Percentiles rank a stretch among this genome's conserved stretches.
These are phyloP conservation scores for Eolophus roseicapilla DNA, from an alignment of 2,113 vertebrate genomes.

Conservation along the genomic window DNA sequence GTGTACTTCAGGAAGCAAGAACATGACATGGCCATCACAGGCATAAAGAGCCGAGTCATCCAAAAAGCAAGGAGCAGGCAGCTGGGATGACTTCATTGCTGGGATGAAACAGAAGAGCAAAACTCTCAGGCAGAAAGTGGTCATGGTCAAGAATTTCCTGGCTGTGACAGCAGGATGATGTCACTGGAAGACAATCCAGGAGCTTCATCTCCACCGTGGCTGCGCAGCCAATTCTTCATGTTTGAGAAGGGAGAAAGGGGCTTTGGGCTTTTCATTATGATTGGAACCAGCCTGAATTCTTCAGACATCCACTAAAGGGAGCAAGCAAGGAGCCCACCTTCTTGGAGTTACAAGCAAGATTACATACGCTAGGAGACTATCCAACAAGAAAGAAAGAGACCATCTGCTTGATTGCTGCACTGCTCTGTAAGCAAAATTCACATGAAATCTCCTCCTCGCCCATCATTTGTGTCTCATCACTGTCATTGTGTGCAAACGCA, in stretches of 20 bases:
- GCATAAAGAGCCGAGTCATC: not conserved
- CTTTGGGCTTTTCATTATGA: constrained; percentile 30
- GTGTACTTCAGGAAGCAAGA: not conserved
- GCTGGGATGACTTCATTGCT: constrained; percentile 10
- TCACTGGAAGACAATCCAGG: constrained; percentile 30
- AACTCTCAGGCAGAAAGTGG: not conserved
- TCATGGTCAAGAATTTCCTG: constrained; percentile 48
- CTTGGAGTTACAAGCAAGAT: constrained; percentile 35
- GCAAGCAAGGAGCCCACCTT: constrained; percentile 19
- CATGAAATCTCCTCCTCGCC: not conserved
- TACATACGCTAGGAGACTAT: constrained; percentile 39
- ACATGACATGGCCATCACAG: not conserved
- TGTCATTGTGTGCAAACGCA: constrained; percentile 46
- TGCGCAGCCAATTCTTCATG: not conserved
- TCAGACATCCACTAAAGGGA: not conserved
- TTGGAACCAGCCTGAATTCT: constrained; percentile 15
- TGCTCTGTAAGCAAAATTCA: constrained; percentile 53
- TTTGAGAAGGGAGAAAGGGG: not conserved
- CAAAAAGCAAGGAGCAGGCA: not conserved
- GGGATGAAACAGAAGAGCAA: constrained; percentile 44
- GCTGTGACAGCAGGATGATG: constrained; percentile 1
- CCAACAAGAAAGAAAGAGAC: constrained; percentile 8
- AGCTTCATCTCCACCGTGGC: not conserved
- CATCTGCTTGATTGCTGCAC: constrained; percentile 60
- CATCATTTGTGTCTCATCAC: constrained; percentile 53